phyloP scores from a whole-genome alignment of 2,113 vertebrate species.

The Rhagologus leucostigma region DNA sequence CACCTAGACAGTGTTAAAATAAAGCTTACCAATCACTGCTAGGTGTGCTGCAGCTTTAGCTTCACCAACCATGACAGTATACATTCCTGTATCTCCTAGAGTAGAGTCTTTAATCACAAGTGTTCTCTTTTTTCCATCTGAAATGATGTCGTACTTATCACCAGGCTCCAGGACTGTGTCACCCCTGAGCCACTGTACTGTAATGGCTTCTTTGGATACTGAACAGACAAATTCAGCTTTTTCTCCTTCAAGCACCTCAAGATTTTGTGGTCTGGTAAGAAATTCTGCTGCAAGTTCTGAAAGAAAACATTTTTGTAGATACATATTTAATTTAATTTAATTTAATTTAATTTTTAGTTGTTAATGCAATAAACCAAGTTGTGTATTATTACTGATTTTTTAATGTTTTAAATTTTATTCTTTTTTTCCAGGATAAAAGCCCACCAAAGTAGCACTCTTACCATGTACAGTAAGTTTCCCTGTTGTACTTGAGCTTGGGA shows the following conservation, averaged over 20 bases:
- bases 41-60: slow-evolving; percentile 87
- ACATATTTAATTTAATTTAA: not conserved
- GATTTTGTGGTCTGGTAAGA: slow-evolving; percentile 85
- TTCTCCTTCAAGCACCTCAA: slow-evolving; percentile 92
- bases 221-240: slow-evolving; percentile 92
- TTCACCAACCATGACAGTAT: slow-evolving; percentile 80
- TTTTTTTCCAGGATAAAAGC: not conserved
- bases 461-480: slow-evolving; percentile 87
- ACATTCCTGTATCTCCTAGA: slow-evolving; percentile 85
- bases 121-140: slow-evolving; percentile 88
- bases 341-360: not conserved
- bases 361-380: not conserved
- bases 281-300: slow-evolving; percentile 96
- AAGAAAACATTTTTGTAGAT: not conserved
- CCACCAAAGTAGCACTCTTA: slow-evolving; percentile 51
- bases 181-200: slow-evolving; percentile 88
- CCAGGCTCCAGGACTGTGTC: slow-evolving; percentile 78
- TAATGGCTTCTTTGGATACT: slow-evolving; percentile 90
- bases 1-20: not conserved
- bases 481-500: slow-evolving; percentile 81
- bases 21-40: slow-evolving; percentile 85
- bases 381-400: not conserved
- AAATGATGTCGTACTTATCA: slow-evolving; percentile 87
- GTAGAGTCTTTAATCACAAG: slow-evolving; percentile 85
- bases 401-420: not conserved